Evolutionary conservation across 1,140 invertebrate genomes (phyloP).

Genomic region (Pachyrhynchus sulphureomaculatus): DNA sequence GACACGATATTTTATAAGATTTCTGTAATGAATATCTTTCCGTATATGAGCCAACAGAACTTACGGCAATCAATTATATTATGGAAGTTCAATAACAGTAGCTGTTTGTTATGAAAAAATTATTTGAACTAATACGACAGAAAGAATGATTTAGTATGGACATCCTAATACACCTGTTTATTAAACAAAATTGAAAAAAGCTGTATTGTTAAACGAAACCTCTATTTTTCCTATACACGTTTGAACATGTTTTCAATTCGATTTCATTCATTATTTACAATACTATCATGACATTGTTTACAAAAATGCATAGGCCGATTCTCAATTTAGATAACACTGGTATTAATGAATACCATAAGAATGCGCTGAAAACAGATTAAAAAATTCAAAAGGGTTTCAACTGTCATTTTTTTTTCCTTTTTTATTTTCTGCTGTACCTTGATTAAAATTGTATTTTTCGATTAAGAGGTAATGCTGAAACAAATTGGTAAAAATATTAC

Average conservation of each 20-base stretch:
- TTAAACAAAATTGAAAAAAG: conserved; percentile 1
- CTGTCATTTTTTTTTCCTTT: not conserved
- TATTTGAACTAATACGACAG: too few species aligned
- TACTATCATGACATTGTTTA: conserved; percentile 22
- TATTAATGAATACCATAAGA: conserved; percentile 29
- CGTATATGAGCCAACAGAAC: too few species aligned
- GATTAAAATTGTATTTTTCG: conserved; percentile 6
- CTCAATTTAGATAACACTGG: conserved; percentile 23
- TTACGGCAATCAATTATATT: too few species aligned
- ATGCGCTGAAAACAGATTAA: conserved; percentile 14
- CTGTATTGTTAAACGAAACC: not conserved
- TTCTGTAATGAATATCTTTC: too few species aligned
- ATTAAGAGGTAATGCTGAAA: not conserved
- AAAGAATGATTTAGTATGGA: too few species aligned
- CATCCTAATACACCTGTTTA: not conserved
- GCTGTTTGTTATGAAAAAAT: too few species aligned
- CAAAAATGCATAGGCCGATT: conserved; percentile 12
- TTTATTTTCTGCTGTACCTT: not conserved
- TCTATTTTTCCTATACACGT: conserved; percentile 12
- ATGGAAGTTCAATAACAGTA: too few species aligned
- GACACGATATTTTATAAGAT: too few species aligned
- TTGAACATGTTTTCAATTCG: conserved; percentile 19
- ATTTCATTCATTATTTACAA: conserved; percentile 17
- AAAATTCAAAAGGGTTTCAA: conserved; percentile 18
- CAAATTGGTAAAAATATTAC: too few species aligned